Conservation (phyloP, 2,888 invertebrate species). For the Hydropsyche betteni region DNA sequence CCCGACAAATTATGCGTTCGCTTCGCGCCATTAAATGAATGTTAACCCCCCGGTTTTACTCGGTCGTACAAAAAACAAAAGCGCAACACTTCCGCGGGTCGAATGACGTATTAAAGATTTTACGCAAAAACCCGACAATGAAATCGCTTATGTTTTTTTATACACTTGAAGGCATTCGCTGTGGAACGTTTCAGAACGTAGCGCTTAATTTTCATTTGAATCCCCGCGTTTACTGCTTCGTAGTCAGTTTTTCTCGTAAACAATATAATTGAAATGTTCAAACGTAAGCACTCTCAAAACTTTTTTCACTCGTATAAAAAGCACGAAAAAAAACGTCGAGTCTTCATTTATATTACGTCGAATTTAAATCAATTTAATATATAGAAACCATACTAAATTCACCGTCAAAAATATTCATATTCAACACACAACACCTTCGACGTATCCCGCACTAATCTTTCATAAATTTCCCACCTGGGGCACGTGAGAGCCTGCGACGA, state of each 20-base stretch:
- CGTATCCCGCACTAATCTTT: not conserved
- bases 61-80: not conserved
- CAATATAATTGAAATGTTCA: too few species aligned
- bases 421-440: not conserved
- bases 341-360: too few species aligned
- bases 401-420: not conserved
- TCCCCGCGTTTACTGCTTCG: too few species aligned
- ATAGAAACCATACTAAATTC: too few species aligned
- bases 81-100: not conserved
- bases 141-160: not conserved
- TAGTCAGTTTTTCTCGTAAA: too few species aligned
- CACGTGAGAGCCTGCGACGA: conserved; percentile 1
- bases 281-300: too few species aligned
- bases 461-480: conserved; percentile 20
- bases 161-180: too few species aligned
- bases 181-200: too few species aligned
- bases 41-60: conserved; percentile 2
- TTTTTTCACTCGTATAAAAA: too few species aligned
- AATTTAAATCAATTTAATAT: too few species aligned
- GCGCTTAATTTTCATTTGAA: too few species aligned
- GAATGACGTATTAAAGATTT: not conserved
- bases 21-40: conserved; percentile 19
- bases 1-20: conserved; percentile 26
- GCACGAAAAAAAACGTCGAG: too few species aligned
- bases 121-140: conserved; percentile 8